phyloP scores from a whole-genome alignment of 2,888 invertebrate species.

The Myopa testacea region DNA sequence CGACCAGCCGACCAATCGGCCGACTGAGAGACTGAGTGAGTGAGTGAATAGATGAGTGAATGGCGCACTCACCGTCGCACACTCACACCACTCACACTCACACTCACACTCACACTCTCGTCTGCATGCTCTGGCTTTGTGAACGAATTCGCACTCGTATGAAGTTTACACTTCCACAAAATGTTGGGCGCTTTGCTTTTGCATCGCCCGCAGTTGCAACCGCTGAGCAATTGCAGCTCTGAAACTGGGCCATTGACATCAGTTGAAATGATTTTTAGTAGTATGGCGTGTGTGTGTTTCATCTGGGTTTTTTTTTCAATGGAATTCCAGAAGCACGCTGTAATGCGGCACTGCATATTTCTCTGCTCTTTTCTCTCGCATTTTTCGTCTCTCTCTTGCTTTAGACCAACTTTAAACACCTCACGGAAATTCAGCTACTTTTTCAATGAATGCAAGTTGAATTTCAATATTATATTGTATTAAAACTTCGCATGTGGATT shows the following conservation, averaged over 20 bases:
- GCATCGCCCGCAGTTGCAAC: conserved; percentile 4
- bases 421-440: too few relatives aligned
- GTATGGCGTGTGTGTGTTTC: not conserved
- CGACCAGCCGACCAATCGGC: not conserved
- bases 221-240: not conserved
- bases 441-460: too few relatives aligned
- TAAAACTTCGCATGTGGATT: too few relatives aligned
- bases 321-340: not conserved
- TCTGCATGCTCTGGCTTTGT: not conserved
- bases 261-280: conserved; percentile 17
- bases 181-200: not conserved
- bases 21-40: not conserved
- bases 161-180: not conserved
- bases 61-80: not conserved
- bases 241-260: conserved; percentile 26
- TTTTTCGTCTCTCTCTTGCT: too few relatives aligned
- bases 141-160: not conserved
- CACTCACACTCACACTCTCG: not conserved
- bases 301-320: not conserved
- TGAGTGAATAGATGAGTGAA: not conserved
- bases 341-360: too few relatives aligned
- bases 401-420: too few relatives aligned
- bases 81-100: not conserved
- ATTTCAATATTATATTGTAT: too few relatives aligned
- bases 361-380: too few relatives aligned